Percentiles rank a stretch among this genome's conserved stretches.
Conservation (phyloP, 2,888 invertebrate species). For the Bedellia somnulentella region DNA sequence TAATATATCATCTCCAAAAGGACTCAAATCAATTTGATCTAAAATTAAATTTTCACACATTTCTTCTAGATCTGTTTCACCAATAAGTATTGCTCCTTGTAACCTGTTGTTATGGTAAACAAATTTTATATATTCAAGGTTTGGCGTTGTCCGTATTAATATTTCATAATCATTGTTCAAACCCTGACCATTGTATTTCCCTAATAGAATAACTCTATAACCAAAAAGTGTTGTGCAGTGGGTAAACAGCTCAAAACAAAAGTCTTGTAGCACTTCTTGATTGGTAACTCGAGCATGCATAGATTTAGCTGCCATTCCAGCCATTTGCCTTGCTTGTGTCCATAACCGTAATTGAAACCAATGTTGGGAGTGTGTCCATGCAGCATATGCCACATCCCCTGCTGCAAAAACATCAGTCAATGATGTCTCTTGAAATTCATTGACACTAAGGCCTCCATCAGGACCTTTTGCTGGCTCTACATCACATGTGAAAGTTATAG, state of each 20-base stretch:
- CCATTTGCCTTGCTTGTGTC: conserved; percentile 99
- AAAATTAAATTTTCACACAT: conserved; percentile 97
- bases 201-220: conserved; percentile 88
- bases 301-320: conserved; percentile 86
- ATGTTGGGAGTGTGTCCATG: conserved; percentile 74
- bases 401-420: conserved; percentile 84
- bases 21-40: conserved; percentile 86
- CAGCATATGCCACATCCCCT: conserved; percentile 90
- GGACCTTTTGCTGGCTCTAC: conserved; percentile 46
- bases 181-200: conserved; percentile 91
- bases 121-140: conserved; percentile 83
- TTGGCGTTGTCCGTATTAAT: conserved; percentile 79
- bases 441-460: conserved; percentile 85
- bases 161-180: conserved; percentile 80
- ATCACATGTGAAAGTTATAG: conserved; percentile 60
- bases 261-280: conserved; percentile 79
- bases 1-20: conserved; percentile 88
- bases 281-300: conserved; percentile 70
- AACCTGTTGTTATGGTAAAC: conserved; percentile 81
- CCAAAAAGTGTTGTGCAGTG: conserved; percentile 96
- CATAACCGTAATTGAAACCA: conserved; percentile 97
- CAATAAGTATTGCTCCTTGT: conserved; percentile 93
- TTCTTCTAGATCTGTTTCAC: conserved; percentile 96
- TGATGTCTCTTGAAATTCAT: conserved; percentile 84
- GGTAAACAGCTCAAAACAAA: conserved; percentile 96